A percentile compares a stretch with the other conserved stretches of the same genome.
These are phyloP conservation scores for Philopotamus ludificatus DNA, from an alignment of 1,140 invertebrate genomes.

Conservation along the genomic window DNA sequence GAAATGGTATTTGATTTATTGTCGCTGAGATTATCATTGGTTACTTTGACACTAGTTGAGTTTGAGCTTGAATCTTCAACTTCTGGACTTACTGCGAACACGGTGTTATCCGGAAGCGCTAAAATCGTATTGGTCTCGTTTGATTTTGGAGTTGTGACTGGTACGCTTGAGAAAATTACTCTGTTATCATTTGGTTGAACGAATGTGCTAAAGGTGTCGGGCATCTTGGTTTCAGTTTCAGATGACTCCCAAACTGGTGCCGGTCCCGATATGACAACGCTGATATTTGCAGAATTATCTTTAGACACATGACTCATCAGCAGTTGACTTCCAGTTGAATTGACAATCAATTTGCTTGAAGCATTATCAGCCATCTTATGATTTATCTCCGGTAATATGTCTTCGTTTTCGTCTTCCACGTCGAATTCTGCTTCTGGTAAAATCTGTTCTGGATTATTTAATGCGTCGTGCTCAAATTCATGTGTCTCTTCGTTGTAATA, in stretches of 20 bases:
- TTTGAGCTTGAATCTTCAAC: conserved; percentile 17
- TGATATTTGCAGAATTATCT: conserved; percentile 29
- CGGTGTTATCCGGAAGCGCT: conserved; percentile 32
- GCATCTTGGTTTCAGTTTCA: conserved; percentile 41
- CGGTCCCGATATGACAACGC: conserved; percentile 37
- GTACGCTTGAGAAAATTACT: conserved; percentile 25
- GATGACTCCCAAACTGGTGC: conserved; percentile 51
- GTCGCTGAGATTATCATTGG: not conserved
- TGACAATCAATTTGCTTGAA: conserved; percentile 11
- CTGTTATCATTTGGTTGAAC: conserved; percentile 15
- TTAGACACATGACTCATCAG: conserved; percentile 3
- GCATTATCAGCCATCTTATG: not conserved
- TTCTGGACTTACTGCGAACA: conserved; percentile 14
- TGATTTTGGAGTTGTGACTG: conserved; percentile 13
- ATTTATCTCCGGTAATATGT: not conserved
- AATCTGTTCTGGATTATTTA: no score
- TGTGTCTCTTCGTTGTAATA: not conserved
- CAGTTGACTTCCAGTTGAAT: not conserved
- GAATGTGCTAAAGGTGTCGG: conserved; percentile 1
- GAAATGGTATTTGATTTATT: not conserved
- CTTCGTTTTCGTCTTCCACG: conserved; percentile 28
- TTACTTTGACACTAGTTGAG: not conserved
- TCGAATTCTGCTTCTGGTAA: conserved; percentile 34
- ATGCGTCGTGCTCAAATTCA: conserved; percentile 16
- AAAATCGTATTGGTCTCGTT: conserved; percentile 19